Base-by-base conservation (phyloP, 2,113 vertebrate genomes). In the Cheilinus undulatus region DNA sequence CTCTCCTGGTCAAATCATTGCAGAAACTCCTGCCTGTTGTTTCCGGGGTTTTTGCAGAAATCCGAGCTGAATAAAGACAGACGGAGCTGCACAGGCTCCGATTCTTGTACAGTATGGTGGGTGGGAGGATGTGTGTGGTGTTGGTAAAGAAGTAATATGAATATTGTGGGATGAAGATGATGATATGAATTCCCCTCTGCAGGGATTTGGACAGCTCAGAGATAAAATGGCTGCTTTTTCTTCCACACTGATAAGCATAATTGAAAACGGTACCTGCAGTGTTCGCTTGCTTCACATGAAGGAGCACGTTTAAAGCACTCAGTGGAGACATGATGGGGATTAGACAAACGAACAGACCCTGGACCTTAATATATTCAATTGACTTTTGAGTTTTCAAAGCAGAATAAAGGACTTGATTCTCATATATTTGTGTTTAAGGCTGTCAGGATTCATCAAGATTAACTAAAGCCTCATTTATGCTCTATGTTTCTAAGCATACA, bases 1-100 rank as follows among this genome's bases (percentile, higher is more conserved):
- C 24, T 77, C 24, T 64, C 61, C 24, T 43, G 56, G 23, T 75
- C 53, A 46, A 66, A 72, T 28, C 15, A 19, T 52, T 56, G 22
- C 34, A 58, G 59, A 32, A 38, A 51, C 57, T 28, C 34, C 22
- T 54, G 17, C 43, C n/a, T 56, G 40, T 40, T 53, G 48, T 45
- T 23, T 67, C 7, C 45, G 38, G 24, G 17, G 22, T 42, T 38
- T 20, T 42, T 2, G 32, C 23, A 43, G 65, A 13, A 67, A 64
- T 46, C 26, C 32, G 26, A 42, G 40, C 40, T 42, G 40, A 42
- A 42, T 42, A 42, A 42, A 42, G 14, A 42, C 40, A 42, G 40
- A 42, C 40, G 14, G 40, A 17, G 40, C 15, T 42, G 40, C 40
- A 42, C 40, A 42, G 40, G 17, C 40, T 42, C 40, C 17, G 40